Conservation (phyloP, 2,797 vertebrate species). For the Scarus forsteni region DNA sequence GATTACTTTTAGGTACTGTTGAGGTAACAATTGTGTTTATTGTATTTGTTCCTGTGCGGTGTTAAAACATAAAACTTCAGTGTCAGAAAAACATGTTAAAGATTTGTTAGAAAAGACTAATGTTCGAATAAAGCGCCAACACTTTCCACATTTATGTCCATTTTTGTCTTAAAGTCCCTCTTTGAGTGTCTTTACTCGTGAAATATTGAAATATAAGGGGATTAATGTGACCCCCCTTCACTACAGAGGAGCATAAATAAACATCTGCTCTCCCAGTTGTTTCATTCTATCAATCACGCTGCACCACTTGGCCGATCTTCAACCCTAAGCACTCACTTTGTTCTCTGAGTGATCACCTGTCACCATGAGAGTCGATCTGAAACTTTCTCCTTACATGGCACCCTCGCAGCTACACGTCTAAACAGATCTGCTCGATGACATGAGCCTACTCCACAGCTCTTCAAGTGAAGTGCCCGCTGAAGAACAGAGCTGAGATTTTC, state of each 20-base stretch:
- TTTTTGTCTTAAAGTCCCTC: no score
- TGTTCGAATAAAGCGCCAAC: no score
- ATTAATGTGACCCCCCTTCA: not conserved
- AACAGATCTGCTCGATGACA: slow-evolving; percentile 39
- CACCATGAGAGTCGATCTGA: slow-evolving; percentile 7
- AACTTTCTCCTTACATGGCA: slow-evolving; percentile 16
- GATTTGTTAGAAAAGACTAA: no score
- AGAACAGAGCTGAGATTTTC: slow-evolving; percentile 3
- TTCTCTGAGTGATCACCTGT: slow-evolving; percentile 14
- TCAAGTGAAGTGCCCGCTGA: not conserved
- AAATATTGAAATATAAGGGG: no score
- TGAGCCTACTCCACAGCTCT: not conserved
- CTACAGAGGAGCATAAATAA: not conserved
- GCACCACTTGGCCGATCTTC: slow-evolving; percentile 31
- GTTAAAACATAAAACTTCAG: no score
- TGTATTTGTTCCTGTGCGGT: no score
- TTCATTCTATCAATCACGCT: slow-evolving; percentile 22
- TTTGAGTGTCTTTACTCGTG: no score
- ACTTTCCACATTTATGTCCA: no score
- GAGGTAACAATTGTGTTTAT: no score
- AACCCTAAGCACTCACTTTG: slow-evolving; percentile 18
- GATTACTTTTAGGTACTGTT: no score
- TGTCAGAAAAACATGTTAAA: no score
- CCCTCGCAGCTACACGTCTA: slow-evolving; percentile 28
- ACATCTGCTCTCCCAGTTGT: slow-evolving; percentile 5